Percentiles rank a stretch among this genome's conserved stretches.
phyloP scores from a whole-genome alignment of 2,113 vertebrate species.

The Tragelaphus imberbis region DNA sequence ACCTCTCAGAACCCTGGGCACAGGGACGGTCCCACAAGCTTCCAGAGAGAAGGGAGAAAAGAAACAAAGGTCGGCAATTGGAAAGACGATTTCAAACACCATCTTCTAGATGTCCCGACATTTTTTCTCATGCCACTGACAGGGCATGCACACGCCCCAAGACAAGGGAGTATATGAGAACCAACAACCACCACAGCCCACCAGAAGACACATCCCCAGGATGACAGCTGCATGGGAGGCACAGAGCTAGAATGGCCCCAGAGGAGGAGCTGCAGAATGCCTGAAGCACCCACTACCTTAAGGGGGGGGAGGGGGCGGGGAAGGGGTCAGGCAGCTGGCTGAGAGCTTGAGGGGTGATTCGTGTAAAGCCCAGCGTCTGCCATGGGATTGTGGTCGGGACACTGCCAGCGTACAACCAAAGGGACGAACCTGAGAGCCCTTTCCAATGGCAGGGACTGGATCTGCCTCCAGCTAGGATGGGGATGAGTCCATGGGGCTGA shows the following conservation, averaged over 20 bases:
- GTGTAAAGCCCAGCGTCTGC: neutral
- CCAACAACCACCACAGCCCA: neutral
- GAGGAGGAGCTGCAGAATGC: too few relatives aligned
- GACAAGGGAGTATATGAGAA: neutral
- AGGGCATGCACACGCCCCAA: neutral
- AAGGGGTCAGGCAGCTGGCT: neutral
- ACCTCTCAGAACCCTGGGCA: neutral
- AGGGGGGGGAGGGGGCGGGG: too few relatives aligned
- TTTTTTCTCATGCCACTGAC: neutral
- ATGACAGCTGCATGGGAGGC: neutral
- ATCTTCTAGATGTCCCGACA: too few relatives aligned
- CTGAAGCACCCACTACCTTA: too few relatives aligned
- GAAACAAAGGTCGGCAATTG: neutral
- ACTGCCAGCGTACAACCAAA: neutral
- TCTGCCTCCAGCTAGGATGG: rapidly evolving
- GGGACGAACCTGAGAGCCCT: neutral
- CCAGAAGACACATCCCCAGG: rapidly evolving
- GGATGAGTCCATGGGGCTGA: neutral
- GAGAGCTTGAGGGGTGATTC: neutral
- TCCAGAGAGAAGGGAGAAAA: neutral
- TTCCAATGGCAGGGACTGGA: too few relatives aligned
- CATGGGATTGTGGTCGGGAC: rapidly evolving
- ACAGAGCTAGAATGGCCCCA: neutral
- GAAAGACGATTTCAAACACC: neutral
- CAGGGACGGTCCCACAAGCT: too few relatives aligned